Conservation (phyloP, 2,888 invertebrate genomes). For the Lasioglossum villosulum region DNA sequence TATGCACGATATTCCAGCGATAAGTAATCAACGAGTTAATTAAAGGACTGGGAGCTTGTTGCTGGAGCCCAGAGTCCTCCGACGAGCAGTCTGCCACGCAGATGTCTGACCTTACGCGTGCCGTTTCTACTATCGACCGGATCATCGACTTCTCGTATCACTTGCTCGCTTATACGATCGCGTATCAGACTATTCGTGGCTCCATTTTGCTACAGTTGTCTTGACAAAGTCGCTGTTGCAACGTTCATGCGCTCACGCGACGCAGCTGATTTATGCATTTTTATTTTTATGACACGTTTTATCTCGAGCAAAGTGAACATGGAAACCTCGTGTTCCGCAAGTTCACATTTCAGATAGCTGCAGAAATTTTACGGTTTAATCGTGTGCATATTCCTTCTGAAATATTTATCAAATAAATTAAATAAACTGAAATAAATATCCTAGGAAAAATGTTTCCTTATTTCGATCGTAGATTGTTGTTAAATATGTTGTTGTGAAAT, state of each 20-base stretch:
- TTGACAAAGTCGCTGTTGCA: neutral
- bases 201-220: neutral
- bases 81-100: neutral
- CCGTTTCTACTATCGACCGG: neutral
- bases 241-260: neutral
- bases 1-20: constrained; percentile 40
- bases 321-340: neutral
- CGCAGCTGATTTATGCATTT: neutral
- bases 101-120: neutral
- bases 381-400: neutral
- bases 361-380: neutral
- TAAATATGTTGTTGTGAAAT: too few relatives aligned
- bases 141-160: neutral
- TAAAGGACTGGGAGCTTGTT: constrained; percentile 32
- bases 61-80: neutral
- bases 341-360: neutral
- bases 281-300: neutral
- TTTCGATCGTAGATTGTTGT: too few relatives aligned
- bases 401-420: too few relatives aligned
- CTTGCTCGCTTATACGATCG: neutral
- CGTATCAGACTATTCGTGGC: neutral
- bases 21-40: constrained; percentile 52
- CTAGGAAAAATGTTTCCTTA: too few relatives aligned
- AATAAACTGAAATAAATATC: too few relatives aligned
- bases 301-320: neutral